Base-by-base conservation (phyloP, 2,797 vertebrate species). In the Myotis daubentonii region DNA sequence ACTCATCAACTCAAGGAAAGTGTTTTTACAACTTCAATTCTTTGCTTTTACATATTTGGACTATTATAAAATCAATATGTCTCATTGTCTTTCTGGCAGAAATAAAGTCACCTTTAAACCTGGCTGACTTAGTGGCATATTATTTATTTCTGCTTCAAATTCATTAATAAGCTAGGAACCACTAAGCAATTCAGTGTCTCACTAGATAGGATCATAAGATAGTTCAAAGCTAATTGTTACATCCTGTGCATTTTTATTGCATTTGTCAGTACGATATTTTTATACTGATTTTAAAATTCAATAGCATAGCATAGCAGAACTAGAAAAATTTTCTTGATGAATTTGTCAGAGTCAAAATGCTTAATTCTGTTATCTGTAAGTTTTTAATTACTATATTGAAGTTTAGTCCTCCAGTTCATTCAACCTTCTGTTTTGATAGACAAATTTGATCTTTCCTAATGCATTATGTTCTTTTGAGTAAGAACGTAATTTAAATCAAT, bases 141-240 rank as follows among this genome's bases (percentile, higher is more conserved):
- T 97, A 90, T 96, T 95, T 78, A 96, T 94, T 95, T 44, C 53
- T 95, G 47, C 90, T 97, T 97, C 70, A 93, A 84, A 86, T 88
- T 95, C 53, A 94, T 92, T 94, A 90, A 89, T 95, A 93, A 70
- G 13, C 92, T 90, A 89, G 53, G 38, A 96, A 68, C 68, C 78
- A 23, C 49, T 70, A 94, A 78, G 94, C 51, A 93, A 74, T 93
- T 96, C 76, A 87, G 0, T 88, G 41, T 96, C 86, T 90, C 57
- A 41, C 72, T 87, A 82, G 8, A 22, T 19, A 82, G 62, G 12
- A 80, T 93, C 55, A 79, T 76, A 51, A 90, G 33, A 65, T 87
- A 81, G 12, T 74, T 74, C 84, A n/a, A 95, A 94, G 57, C 36
- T 86, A 65, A 83, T 94, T 94, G n/a, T 86, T 91, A 68, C 30